These are phyloP conservation scores for Corythoichthys intestinalis DNA, from an alignment of 2,113 vertebrate species.

Conservation along the genomic window DNA sequence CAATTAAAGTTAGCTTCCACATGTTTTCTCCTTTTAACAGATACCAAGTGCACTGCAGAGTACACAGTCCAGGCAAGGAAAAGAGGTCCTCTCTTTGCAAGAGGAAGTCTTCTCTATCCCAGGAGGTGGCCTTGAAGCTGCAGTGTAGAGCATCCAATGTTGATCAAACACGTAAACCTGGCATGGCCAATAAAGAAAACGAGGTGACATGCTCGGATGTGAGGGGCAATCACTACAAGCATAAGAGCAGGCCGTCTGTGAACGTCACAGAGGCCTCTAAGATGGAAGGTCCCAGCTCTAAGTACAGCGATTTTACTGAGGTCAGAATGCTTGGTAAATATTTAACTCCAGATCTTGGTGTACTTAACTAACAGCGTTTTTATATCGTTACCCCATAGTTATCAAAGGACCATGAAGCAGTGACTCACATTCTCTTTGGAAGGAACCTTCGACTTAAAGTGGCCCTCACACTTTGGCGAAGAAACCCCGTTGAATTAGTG, in stretches of 20 bases:
- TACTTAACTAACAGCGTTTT: not conserved
- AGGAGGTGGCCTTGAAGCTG: conserved; percentile 54
- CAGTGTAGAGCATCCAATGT: conserved; percentile 54
- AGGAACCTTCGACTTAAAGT: conserved; percentile 92
- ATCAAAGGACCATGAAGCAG: conserved; percentile 93
- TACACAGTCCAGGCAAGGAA: conserved; percentile 58
- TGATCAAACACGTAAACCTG: conserved; percentile 73
- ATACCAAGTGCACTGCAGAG: conserved; percentile 63
- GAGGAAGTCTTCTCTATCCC: conserved; percentile 56
- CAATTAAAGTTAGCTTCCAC: not conserved
- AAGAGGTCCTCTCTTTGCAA: conserved; percentile 59
- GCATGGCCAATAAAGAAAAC: conserved; percentile 99
- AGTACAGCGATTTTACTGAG: conserved; percentile 89
- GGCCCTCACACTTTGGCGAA: conserved; percentile 94
- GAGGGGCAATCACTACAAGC: conserved; percentile 77
- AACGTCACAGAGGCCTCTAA: conserved; percentile 79
- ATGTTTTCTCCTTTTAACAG: conserved; percentile 41
- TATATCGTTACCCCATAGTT: conserved; percentile 69
- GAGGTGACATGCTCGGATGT: conserved; percentile 89
- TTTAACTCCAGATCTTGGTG: not conserved
- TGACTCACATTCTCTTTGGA: conserved; percentile 93
- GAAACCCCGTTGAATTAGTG: conserved; percentile 91
- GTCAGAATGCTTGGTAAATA: conserved; percentile 54
- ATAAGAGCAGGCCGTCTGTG: conserved; percentile 76
- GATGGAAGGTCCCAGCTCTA: conserved; percentile 80